Percentiles rank a stretch among this genome's conserved stretches.
Conservation (phyloP, 2,113 vertebrate genomes). For the Notarius quadriscutis region DNA sequence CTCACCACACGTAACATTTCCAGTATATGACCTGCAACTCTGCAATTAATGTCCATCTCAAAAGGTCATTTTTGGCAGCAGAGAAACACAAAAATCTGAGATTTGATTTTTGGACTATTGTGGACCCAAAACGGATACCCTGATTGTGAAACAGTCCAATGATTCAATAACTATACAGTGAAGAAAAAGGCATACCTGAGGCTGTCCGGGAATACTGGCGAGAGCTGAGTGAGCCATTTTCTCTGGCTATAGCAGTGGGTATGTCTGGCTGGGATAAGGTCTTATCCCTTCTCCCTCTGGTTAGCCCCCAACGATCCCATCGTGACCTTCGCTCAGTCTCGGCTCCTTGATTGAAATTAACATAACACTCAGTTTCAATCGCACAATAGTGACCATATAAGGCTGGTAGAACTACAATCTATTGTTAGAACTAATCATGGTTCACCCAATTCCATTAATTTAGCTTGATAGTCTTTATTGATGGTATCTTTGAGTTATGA, state of each 20-base stretch:
- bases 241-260: conserved; percentile 79
- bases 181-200: conserved; percentile 76
- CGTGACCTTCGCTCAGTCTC: conserved; percentile 77
- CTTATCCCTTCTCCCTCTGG: conserved; percentile 82
- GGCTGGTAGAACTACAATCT: neutral
- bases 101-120: too few species aligned
- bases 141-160: too few species aligned
- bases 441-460: neutral
- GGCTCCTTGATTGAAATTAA: conserved; percentile 46
- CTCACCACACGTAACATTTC: too few species aligned
- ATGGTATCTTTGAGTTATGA: neutral
- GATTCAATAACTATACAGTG: neutral
- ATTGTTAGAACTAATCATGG: neutral
- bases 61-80: too few species aligned
- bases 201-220: conserved; percentile 80
- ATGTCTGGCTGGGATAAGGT: conserved; percentile 86
- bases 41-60: too few species aligned
- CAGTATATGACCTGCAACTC: too few species aligned
- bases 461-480: neutral
- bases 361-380: neutral
- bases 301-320: conserved; percentile 93
- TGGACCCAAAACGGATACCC: too few species aligned
- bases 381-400: neutral
- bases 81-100: too few species aligned
- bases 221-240: conserved; percentile 74